These are phyloP conservation scores for Aricia artaxerxes DNA, from an alignment of 2,888 invertebrate genomes.

Conservation along the genomic window DNA sequence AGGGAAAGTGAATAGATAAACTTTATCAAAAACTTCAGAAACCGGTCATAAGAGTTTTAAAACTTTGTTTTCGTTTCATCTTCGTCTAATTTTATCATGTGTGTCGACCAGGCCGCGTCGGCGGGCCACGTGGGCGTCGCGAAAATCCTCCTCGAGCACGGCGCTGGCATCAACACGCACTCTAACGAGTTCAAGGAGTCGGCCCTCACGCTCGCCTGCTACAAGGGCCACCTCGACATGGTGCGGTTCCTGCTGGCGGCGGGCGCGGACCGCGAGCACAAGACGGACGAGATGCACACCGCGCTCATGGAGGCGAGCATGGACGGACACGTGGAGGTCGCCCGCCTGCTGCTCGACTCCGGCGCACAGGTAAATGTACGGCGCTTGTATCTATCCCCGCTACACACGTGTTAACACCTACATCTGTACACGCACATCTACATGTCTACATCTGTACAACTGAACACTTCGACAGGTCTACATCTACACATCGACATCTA, in stretches of 20 bases:
- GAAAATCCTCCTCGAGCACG: slow-evolving; percentile 93
- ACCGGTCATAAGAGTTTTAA: no score
- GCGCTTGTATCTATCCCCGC: slow-evolving; percentile 14
- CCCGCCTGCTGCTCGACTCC: slow-evolving; percentile 94
- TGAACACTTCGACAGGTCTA: no score
- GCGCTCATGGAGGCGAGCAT: slow-evolving; percentile 99
- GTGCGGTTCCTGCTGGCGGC: slow-evolving; percentile 97
- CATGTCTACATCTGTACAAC: no score
- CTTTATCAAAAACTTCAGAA: no score
- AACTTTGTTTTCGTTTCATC: background rate
- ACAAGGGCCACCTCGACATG: slow-evolving; percentile 98
- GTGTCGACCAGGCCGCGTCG: slow-evolving; percentile 86
- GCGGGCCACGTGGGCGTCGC: slow-evolving; percentile 97
- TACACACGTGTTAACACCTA: background rate
- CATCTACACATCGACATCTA: no score
- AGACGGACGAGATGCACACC: slow-evolving; percentile 99
- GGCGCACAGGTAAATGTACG: slow-evolving; percentile 89
- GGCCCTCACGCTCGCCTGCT: slow-evolving; percentile 96
- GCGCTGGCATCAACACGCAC: slow-evolving; percentile 99
- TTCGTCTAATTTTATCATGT: no score
- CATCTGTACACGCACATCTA: no score
- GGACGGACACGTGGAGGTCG: slow-evolving; percentile 99
- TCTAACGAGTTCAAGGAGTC: slow-evolving; percentile 99
- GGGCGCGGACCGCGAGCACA: slow-evolving; percentile 98
- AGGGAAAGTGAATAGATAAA: no score